phyloP scores from a whole-genome alignment of 2,113 vertebrate species.

The Sardina pilchardus region DNA sequence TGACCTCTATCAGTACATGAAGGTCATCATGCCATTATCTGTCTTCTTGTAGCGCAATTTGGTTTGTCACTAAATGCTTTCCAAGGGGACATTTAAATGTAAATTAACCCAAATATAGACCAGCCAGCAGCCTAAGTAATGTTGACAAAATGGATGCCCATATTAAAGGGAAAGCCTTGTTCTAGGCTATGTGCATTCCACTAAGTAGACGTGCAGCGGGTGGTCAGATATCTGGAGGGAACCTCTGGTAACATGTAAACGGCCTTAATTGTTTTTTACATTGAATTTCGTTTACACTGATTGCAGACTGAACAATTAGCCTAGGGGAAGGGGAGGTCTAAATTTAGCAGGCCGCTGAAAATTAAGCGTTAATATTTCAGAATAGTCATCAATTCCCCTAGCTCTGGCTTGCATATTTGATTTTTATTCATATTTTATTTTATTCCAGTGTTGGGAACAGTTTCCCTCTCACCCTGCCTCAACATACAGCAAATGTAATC shows the following conservation, averaged over 20 bases:
- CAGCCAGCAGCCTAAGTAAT: not conserved
- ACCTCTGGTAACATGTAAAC: not conserved
- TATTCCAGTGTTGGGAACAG: not conserved
- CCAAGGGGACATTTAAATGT: not conserved
- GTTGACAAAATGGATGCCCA: not conserved
- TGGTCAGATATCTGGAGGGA: not conserved
- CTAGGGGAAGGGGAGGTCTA: not conserved
- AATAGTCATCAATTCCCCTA: not conserved
- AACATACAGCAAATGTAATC: not conserved
- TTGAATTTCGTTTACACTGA: slow-evolving; percentile 4
- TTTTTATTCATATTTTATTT: slow-evolving; percentile 3
- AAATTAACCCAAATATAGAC: not conserved
- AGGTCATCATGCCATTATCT: slow-evolving; percentile 1
- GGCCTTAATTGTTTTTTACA: not conserved
- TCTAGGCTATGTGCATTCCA: not conserved
- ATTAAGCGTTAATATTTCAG: slow-evolving; percentile 1
- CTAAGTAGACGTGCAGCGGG: not conserved
- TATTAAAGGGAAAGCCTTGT: not conserved
- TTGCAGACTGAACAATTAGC: not conserved
- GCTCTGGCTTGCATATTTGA: not conserved
- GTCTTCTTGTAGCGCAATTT: not conserved
- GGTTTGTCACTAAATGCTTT: not conserved
- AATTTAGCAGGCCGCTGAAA: not conserved
- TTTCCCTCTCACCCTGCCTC: not conserved
- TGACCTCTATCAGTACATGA: not conserved